These are phyloP conservation scores for Planiliza haematocheilus DNA, from an alignment of 2,113 vertebrate genomes.

Conservation along the genomic window DNA sequence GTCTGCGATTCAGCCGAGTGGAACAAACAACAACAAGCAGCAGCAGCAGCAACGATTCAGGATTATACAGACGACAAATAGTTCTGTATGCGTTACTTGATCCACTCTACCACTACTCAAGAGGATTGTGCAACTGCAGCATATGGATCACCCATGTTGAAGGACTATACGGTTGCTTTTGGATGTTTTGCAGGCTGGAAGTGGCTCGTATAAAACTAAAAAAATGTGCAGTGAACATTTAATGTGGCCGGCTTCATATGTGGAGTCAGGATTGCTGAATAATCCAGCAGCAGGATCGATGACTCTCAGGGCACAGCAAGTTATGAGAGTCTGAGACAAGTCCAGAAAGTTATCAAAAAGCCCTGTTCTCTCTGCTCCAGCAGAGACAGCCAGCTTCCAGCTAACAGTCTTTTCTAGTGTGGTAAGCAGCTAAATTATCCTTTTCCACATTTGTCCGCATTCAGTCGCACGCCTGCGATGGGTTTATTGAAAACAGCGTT, in stretches of 20 bases:
- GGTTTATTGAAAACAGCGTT: constrained; percentile 30
- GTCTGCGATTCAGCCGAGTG: constrained; percentile 42
- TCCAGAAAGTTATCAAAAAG: too few relatives aligned
- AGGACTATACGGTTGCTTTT: neutral
- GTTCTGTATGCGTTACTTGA: neutral
- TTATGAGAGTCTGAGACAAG: neutral
- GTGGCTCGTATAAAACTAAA: neutral
- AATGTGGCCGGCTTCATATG: neutral
- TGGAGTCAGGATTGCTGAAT: neutral
- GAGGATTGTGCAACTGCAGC: too few relatives aligned
- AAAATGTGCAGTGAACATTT: neutral
- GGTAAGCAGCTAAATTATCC: constrained; percentile 5
- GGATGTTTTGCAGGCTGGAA: neutral
- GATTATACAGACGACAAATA: neutral
- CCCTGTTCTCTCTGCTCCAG: too few relatives aligned
- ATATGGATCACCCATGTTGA: neutral
- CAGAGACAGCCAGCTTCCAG: constrained; percentile 4
- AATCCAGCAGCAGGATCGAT: neutral
- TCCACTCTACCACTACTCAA: neutral
- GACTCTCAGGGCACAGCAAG: too few relatives aligned
- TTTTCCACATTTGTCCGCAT: constrained; percentile 23
- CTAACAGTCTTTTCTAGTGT: neutral
- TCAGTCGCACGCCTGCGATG: neutral
- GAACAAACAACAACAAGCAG: constrained; percentile 46
- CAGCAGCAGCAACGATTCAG: constrained; percentile 23